These are phyloP conservation scores for Capitulum mitella DNA, from an alignment of 2,888 invertebrate genomes.

Conservation along the genomic window DNA sequence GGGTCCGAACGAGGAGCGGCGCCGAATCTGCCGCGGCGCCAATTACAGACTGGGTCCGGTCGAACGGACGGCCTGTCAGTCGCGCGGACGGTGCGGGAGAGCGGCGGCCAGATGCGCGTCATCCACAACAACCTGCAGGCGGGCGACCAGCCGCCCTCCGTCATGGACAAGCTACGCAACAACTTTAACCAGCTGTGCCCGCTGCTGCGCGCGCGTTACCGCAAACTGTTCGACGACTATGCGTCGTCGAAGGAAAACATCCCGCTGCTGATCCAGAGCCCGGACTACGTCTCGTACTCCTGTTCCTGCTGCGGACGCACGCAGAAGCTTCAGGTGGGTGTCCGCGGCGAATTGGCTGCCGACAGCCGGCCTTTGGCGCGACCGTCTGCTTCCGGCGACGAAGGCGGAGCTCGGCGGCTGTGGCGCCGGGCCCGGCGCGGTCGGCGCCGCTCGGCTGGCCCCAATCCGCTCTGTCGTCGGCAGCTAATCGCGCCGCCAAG, in stretches of 20 bases:
- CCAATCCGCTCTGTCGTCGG: no score
- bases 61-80: background rate
- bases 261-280: constrained; percentile 46
- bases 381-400: no score
- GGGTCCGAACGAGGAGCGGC: no score
- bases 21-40: background rate
- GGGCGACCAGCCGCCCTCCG: background rate
- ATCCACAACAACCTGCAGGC: constrained; percentile 22
- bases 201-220: constrained; percentile 21
- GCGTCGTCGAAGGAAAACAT: constrained; percentile 40
- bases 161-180: constrained; percentile 18
- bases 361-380: no score
- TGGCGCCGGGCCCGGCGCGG: no score
- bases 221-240: constrained; percentile 11
- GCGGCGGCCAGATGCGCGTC: background rate
- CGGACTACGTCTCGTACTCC: constrained; percentile 54
- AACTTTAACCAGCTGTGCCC: constrained; percentile 18
- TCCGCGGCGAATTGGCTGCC: no score
- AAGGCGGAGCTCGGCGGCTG: no score
- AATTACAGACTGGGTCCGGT: background rate
- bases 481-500: no score
- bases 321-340: constrained; percentile 52
- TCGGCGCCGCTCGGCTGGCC: no score
- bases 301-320: constrained; percentile 56
- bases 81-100: background rate